Evolutionary conservation across 64 coral and sea anemone species (phyloP), one percentile per base, ranked within the genome.

Genomic region (Astreopora myriophthalma): DNA sequence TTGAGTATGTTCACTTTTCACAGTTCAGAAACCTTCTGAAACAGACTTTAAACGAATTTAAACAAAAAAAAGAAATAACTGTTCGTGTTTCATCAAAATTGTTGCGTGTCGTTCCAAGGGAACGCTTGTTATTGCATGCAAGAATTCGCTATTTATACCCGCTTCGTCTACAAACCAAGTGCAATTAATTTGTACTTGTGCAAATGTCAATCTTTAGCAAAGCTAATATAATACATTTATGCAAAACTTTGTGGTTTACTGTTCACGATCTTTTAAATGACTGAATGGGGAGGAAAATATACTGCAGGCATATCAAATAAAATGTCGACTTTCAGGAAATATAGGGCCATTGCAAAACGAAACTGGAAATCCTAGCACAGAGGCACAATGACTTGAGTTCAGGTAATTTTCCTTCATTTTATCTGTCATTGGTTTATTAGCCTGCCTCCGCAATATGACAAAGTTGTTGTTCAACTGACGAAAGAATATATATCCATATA

Each of bases 111-210:
- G 22, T 64, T 37, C 38, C 48, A 48, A 23, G 20, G 55, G 57
- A 38, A 37, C 79, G 57, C 32, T 3, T 10, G 8, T 65, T 24
- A 64, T 83, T 35, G 31, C 79, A 83, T 38, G 57, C 33, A 65
- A 83, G 32, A 64, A 83, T 83, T 63, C 22, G 32, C 55, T 83
- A 83, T 83, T 83, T 83, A 25, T 83, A 64, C 61, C 61, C 9
- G 61, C 22, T 16, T 64, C 61, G 52, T 58, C 79, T 35, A 10
- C 52, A 58, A 33, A 35, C 20, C 55, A 83, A 83, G 52, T 38
- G 79, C 79, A 37, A 64, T 83, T 26, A 83, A 65, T 83, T 83
- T 83, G 24, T 39, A 64, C 55, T 83, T 34, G 22, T 24, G 26
- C 40, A 52, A 49, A 64, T 34, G 55, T 64, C 55, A 83, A 61